Conservation (phyloP, 2,797 vertebrate species). For the Poeciliopsis turneri region DNA sequence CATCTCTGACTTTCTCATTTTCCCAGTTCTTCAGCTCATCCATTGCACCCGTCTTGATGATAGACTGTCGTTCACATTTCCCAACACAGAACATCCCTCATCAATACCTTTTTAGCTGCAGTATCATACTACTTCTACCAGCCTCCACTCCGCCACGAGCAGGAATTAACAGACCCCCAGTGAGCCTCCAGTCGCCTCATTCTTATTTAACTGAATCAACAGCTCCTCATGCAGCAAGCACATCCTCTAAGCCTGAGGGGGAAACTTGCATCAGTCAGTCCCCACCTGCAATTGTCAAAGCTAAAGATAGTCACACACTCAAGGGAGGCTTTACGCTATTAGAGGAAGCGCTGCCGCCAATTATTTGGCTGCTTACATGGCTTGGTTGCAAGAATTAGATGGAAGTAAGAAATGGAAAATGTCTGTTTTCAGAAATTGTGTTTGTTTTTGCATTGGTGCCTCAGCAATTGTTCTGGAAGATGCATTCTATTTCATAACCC, state of each 20-base stretch:
- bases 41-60: not conserved
- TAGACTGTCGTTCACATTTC: not conserved
- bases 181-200: not conserved
- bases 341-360: not conserved
- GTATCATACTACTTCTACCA: not conserved
- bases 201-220: constrained; percentile 9
- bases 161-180: constrained; percentile 1
- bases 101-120: not conserved
- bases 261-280: constrained; percentile 1
- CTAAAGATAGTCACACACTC: constrained; percentile 7
- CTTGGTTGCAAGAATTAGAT: not conserved
- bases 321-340: constrained; percentile 3
- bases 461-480: not conserved
- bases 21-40: not conserved
- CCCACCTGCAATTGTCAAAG: constrained; percentile 9
- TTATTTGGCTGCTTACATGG: not conserved
- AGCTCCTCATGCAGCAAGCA: constrained; percentile 1
- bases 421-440: not conserved
- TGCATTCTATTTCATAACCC: not conserved
- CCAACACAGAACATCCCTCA: not conserved
- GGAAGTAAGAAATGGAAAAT: not conserved
- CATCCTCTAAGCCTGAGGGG: constrained; percentile 6
- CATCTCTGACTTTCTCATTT: not conserved
- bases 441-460: not conserved
- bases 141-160: not conserved